A percentile compares a stretch with the other conserved stretches of the same genome.
phyloP scores from a whole-genome alignment of 2,888 invertebrate species.

The Ormyrus labotus region DNA sequence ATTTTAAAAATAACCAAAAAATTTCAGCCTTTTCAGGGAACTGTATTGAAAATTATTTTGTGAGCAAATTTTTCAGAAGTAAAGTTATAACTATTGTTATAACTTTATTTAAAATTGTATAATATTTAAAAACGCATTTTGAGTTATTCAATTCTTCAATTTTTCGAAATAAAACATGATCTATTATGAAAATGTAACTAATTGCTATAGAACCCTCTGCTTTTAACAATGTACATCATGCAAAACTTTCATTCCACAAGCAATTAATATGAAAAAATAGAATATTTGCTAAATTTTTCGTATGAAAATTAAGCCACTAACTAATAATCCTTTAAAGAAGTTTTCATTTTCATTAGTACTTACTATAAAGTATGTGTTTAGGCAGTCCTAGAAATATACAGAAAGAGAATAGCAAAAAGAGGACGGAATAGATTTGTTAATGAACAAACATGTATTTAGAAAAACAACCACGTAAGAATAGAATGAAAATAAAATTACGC shows the following conservation, averaged over 20 bases:
- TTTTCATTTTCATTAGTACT: slow-evolving; percentile 63
- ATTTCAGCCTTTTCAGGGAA: too few relatives aligned
- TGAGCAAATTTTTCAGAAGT: too few relatives aligned
- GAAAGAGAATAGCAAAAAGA: slow-evolving; percentile 59
- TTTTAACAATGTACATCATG: background rate
- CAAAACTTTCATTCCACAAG: slow-evolving; percentile 1
- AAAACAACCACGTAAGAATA: background rate
- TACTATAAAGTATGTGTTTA: slow-evolving; percentile 74
- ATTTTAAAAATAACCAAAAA: too few relatives aligned
- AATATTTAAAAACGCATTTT: too few relatives aligned
- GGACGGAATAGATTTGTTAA: slow-evolving; percentile 29
- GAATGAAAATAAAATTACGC: background rate
- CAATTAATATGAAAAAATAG: slow-evolving; percentile 28
- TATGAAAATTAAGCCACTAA: background rate
- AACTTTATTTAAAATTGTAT: too few relatives aligned
- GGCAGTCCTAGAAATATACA: slow-evolving; percentile 72
- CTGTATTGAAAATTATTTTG: too few relatives aligned
- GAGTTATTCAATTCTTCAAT: too few relatives aligned
- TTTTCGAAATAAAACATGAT: too few relatives aligned
- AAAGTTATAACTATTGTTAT: too few relatives aligned
- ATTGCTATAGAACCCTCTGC: background rate
- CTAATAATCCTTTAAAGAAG: background rate
- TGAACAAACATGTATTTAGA: slow-evolving; percentile 9
- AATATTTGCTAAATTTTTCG: too few relatives aligned
- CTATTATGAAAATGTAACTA: background rate